Evolutionary conservation across 2,113 vertebrate species (phyloP), one percentile per base, ranked within the genome.

Genomic region (Puntigrus tetrazona): DNA sequence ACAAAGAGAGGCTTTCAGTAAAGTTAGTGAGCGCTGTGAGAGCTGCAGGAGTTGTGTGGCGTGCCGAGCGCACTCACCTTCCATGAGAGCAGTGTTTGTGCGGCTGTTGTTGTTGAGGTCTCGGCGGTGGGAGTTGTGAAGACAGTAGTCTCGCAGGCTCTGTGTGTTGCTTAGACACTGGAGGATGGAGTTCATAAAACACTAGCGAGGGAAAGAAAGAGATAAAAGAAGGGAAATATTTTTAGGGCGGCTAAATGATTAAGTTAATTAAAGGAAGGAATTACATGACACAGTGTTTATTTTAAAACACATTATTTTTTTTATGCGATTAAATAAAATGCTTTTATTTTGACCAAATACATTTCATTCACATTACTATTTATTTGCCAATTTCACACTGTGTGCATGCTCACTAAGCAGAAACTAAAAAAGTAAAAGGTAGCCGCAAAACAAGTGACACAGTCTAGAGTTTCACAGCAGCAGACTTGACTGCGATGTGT

Each of bases 151-250:
- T 84, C 97, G 92, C 90, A 99, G 93, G 92, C 95, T 96, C 87
- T 95, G 95, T 81, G 97, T 99, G 93, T 99, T 98, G 92, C 98
- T 99, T 91, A 99, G 96, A 94, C 98, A 99, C 95, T 99, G 98
- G 90, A 99, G 96, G 91, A 99, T 98, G 86, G 98, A 98, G 95
- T 99, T 99, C 97, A 99, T 99, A 93, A 99, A 99, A 93, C 98
- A 99, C 97, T 98, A 92, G 27, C 29, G 57, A 87, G 14, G 78
- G 27, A 83, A 25, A 88, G 1, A 86, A 10, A 70, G n/a, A 55
- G 72, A 75, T 14, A 75, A 45, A 73, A 4, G 36, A 73, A 3
- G 3, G 36, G 0, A 50, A 61, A 43, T 31, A 27, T 65, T 80
- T 29, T 79, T 18, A 22, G 6, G 36, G 69, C 20, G n/a, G 20